Evolutionary conservation across 1,140 invertebrate species (phyloP).

Genomic region (Caenorhabditis remanei): DNA sequence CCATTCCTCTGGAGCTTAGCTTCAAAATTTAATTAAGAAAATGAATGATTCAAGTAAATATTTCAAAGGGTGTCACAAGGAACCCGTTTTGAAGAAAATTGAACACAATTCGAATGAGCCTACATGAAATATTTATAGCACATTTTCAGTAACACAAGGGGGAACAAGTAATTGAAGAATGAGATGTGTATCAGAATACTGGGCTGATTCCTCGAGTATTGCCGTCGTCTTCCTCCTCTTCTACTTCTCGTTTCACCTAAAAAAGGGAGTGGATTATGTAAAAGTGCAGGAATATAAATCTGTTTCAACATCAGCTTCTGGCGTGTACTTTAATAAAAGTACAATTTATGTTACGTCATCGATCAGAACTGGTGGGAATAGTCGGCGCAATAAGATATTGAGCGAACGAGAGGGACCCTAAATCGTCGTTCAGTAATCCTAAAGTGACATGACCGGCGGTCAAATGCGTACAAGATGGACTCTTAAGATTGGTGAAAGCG

Average conservation of each 20-base stretch:
- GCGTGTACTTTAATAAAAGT: too few relatives aligned
- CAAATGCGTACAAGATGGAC: background rate
- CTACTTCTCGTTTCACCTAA: conserved; percentile 12
- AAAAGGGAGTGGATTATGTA: background rate
- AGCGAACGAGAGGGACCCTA: too few relatives aligned
- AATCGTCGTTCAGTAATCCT: too few relatives aligned
- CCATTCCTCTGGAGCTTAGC: too few relatives aligned
- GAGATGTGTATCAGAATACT: background rate
- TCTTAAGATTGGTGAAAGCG: conserved; percentile 1
- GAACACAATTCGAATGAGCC: background rate
- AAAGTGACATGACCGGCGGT: too few relatives aligned
- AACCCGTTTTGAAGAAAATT: background rate
- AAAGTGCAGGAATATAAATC: too few relatives aligned
- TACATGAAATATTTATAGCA: conserved; percentile 22
- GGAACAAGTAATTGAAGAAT: background rate
- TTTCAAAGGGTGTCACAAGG: background rate
- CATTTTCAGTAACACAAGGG: too few relatives aligned
- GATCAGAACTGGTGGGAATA: too few relatives aligned
- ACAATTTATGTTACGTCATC: too few relatives aligned
- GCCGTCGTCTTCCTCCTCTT: background rate
- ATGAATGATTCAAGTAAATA: background rate
- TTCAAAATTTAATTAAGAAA: too few relatives aligned
- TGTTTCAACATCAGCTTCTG: too few relatives aligned
- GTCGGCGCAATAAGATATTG: too few relatives aligned
- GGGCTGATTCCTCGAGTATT: conserved; percentile 2